Base-by-base conservation (phyloP, 2,797 vertebrate species). In the Dipus sagitta region DNA sequence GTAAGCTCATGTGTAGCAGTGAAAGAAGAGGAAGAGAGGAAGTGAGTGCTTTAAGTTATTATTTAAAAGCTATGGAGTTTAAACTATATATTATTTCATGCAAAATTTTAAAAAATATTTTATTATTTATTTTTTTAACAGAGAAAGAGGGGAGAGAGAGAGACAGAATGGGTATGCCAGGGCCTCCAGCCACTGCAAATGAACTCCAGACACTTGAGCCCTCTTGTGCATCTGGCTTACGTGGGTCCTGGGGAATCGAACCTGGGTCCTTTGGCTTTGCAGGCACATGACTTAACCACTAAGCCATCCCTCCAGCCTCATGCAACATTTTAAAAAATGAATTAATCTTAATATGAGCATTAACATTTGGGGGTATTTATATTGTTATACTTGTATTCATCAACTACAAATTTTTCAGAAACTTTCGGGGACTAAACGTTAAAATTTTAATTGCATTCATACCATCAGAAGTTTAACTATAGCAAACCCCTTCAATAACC, bases 371-470 rank as follows among this genome's bases (percentile, higher is more conserved):
- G 9, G 9, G 21, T 80, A 32, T 52, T 74, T 70, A 30, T 38
- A 80, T 80, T 80, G 3, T 81, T 54, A 15, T 70, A 54, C 4
- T 79, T 78, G 76, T 62, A 42, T 54, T 75, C 7, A 58, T 38
- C 24, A 62, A 38, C 62, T 92, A n/a, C 70, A 32, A 18, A 38
- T 42, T 92, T 85, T 64, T 71, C 6, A 95, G 42, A 5, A 32
- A 81, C 4, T 79, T 67, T 67, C 17, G 30, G 15, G 18, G 18
- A 34, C 0, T 72, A 9, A 0, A 52, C 32, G 30, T 71, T 88
- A 72, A 94, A 93, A 60, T 28, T 32, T 77, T 68, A 86, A 78
- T 75, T 78, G 71, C n/a, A 90, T 2, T 92, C 64, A 62, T 21
- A 0, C 2, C 3, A 86, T 21, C 34, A 75, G 52, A 88, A 82